A percentile compares a stretch with the other conserved stretches of the same genome.
Conservation (phyloP, 1,140 invertebrate genomes). For the Metaphire vulgaris region DNA sequence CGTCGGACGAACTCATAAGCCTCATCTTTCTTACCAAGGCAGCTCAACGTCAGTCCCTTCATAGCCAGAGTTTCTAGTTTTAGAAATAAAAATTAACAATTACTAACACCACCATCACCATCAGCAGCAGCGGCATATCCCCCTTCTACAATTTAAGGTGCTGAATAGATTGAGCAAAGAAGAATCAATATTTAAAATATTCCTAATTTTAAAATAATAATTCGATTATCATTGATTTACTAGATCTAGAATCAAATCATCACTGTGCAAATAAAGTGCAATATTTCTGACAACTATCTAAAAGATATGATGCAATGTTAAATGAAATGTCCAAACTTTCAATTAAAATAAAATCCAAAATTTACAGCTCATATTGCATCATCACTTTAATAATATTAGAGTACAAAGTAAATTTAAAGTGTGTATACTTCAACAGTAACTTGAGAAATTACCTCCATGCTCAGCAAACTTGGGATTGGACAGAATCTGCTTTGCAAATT, state of each 20-base stretch:
- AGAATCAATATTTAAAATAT: background rate
- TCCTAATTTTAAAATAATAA: background rate
- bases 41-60: constrained; percentile 99
- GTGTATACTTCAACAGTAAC: too few species aligned
- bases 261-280: too few species aligned
- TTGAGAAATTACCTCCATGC: constrained; percentile 78
- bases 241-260: too few species aligned
- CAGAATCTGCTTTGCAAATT: constrained; percentile 98
- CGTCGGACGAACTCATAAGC: constrained; percentile 93
- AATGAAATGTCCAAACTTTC: too few species aligned
- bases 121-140: background rate
- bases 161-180: background rate
- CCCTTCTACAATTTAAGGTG: background rate
- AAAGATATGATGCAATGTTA: too few species aligned
- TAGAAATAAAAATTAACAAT: background rate
- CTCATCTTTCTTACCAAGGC: constrained; percentile 93
- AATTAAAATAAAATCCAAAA: too few species aligned
- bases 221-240: background rate
- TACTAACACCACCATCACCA: background rate
- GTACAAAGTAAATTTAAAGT: background rate
- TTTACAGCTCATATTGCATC: background rate
- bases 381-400: background rate
- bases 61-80: constrained; percentile 94
- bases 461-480: constrained; percentile 92
- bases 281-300: too few species aligned